Conservation (phyloP, 2,113 vertebrate species). For the Heterochromis multidens region DNA sequence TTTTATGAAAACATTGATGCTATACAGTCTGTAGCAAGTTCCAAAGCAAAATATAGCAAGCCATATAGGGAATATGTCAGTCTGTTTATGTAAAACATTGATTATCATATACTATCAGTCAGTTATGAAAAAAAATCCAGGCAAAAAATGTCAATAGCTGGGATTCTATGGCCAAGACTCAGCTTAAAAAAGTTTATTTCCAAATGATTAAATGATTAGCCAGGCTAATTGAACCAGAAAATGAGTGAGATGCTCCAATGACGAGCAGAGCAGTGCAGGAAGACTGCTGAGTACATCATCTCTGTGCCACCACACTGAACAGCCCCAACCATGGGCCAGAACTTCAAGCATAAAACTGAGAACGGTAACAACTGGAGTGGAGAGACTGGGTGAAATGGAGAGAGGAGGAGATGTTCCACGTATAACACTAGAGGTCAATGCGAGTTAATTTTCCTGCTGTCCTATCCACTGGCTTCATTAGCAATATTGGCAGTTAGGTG, state of each 20-base stretch:
- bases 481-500: conserved; percentile 69
- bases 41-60: background rate
- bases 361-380: background rate
- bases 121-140: background rate
- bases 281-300: conserved; percentile 35
- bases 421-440: conserved; percentile 41
- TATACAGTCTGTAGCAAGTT: background rate
- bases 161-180: conserved; percentile 31
- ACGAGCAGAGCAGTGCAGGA: conserved; percentile 5
- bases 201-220: conserved; percentile 68
- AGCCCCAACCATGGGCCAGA: background rate
- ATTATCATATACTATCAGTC: background rate
- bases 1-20: no score
- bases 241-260: conserved; percentile 56
- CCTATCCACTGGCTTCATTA: conserved; percentile 75
- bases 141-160: conserved; percentile 21
- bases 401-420: background rate
- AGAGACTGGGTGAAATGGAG: background rate
- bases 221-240: conserved; percentile 62
- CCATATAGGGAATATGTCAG: background rate
- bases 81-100: background rate
- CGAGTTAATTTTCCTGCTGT: conserved; percentile 71
- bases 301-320: background rate
- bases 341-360: background rate
- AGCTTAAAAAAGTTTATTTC: conserved; percentile 52